These are phyloP conservation scores for Procambarus clarkii DNA, from an alignment of 1,140 invertebrate genomes.

Conservation along the genomic window DNA sequence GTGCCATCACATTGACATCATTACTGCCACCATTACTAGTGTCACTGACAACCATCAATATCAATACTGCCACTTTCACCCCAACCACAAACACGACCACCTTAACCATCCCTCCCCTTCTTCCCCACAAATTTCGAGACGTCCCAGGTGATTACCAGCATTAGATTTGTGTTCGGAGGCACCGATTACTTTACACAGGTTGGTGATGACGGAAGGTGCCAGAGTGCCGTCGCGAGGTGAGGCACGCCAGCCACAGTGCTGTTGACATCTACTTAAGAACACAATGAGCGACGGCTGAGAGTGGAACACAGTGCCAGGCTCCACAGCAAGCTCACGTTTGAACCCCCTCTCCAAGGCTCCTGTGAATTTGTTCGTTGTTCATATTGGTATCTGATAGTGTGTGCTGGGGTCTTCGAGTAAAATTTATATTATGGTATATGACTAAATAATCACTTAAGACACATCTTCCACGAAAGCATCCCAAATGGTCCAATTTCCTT, in stretches of 20 bases:
- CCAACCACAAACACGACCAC: background rate
- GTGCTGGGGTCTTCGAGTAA: too few relatives aligned
- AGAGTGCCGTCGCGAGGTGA: background rate
- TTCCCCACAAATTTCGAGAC: background rate
- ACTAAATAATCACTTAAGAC: too few relatives aligned
- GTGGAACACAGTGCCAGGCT: too few relatives aligned
- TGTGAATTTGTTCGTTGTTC: too few relatives aligned
- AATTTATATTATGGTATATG: too few relatives aligned
- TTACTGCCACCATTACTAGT: background rate
- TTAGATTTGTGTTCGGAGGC: background rate
- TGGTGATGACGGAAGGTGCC: background rate
- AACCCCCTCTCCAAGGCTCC: too few relatives aligned
- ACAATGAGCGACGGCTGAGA: background rate
- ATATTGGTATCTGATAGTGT: too few relatives aligned
- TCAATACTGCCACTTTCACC: background rate
- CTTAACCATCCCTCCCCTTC: background rate
- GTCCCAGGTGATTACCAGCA: background rate
- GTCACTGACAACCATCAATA: too few relatives aligned
- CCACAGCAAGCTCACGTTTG: too few relatives aligned
- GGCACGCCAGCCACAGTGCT: background rate
- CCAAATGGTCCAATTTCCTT: too few relatives aligned
- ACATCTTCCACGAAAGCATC: too few relatives aligned
- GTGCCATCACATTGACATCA: background rate
- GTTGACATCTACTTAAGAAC: background rate
- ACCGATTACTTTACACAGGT: background rate